Conservation (phyloP, 2,797 vertebrate species). For the Acanthornis magna region DNA sequence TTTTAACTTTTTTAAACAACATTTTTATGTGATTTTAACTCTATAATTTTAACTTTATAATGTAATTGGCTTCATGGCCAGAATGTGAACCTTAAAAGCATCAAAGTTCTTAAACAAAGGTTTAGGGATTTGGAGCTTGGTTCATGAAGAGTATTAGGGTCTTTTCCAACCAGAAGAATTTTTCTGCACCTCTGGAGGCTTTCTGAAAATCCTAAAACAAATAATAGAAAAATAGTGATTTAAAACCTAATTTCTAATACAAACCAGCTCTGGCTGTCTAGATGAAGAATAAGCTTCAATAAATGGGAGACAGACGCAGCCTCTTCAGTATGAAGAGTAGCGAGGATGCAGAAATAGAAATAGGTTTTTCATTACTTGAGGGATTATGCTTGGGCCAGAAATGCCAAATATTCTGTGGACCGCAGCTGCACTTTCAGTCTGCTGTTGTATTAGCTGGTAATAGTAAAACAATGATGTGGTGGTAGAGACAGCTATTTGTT, state of each 20-base stretch:
- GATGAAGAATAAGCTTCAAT: conserved; percentile 83
- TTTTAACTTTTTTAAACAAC: neutral
- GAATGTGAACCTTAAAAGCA: neutral
- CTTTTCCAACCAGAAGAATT: conserved; percentile 53
- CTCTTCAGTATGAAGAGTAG: conserved; percentile 79
- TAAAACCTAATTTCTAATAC: conserved; percentile 82
- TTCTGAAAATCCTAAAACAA: conserved; percentile 75
- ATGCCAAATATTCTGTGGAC: conserved; percentile 74
- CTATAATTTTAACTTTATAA: neutral
- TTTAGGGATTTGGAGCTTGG: conserved; percentile 26
- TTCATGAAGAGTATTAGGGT: conserved; percentile 43
- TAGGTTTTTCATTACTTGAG: conserved; percentile 82
- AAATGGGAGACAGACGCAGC: conserved; percentile 78
- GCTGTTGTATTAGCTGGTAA: conserved; percentile 84
- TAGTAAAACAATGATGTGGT: conserved; percentile 79
- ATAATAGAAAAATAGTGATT: conserved; percentile 82
- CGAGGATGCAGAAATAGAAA: conserved; percentile 79
- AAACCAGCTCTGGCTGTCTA: conserved; percentile 76
- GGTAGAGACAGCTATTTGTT: conserved; percentile 78
- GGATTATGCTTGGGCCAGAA: conserved; percentile 77
- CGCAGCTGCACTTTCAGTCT: conserved; percentile 82
- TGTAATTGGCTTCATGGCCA: neutral
- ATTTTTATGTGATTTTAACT: neutral
- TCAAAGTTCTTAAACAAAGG: neutral
- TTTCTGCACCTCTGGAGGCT: conserved; percentile 63